Base-by-base conservation (phyloP, 2,113 vertebrate species). In the Ameiurus melas region DNA sequence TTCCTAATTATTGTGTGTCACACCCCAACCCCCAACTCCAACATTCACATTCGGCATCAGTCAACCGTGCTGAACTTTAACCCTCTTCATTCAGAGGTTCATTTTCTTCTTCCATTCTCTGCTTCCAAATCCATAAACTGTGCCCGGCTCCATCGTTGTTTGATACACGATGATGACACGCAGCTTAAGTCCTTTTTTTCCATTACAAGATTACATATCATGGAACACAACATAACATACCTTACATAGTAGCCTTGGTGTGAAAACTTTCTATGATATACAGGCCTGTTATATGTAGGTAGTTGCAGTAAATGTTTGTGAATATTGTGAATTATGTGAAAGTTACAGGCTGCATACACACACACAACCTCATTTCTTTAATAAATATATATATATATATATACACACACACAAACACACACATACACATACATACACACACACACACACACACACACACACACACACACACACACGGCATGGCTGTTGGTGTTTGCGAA, bases 1-100 rank as follows among this genome's bases (percentile, higher is more conserved):
- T 6, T 62, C 55, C 78, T 27, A 71, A 79, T 85, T 88, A 77
- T 36, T 80, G 51, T 80, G 62, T 33, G n/a, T 70, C 70, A 25
- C 71, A 43, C 1, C 9, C 57, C 20, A 30, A 17, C 6, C 27
- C 27, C 10, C 8, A 30, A 20, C 20, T 25, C 8, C 43, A 27
- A 55, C 43, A 77, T 25, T 47, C 9, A 47, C 22, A 27, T 47
- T 16, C 7, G 17, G 7, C 47, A 19, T 55, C 51, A 51, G 51
- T 30, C n/a, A 55, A 30, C 14, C 51, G 8, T 78, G 1, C 47
- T 27, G 22, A 51, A 78, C 25, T 17, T n/a, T 2, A n/a, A n/a
- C 75, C 9, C 1, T 77, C 70, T 71, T 71, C 36, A 25, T 75
- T 75, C 39, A 75, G 36, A 36, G 70, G 71, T 43, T 75, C 0